Evolutionary conservation across 2,113 vertebrate genomes (phyloP).

Genomic region (Lampris incognitus): DNA sequence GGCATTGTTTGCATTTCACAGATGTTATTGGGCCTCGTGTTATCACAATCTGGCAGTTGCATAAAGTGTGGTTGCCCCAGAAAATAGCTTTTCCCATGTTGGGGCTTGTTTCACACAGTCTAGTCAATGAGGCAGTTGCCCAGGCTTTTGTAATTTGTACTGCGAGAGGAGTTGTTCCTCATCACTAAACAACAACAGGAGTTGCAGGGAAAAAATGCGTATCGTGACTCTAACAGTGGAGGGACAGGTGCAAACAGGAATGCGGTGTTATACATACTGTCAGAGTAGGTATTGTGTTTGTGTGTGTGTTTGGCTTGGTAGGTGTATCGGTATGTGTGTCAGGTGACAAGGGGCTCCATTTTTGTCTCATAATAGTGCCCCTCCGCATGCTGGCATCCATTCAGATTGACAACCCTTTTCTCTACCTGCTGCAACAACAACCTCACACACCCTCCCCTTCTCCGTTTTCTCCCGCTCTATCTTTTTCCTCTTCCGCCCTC

Average conservation of each 20-base stretch:
- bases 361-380: conserved; percentile 15
- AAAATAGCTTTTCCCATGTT: background rate
- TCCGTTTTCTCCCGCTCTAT: background rate
- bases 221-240: background rate
- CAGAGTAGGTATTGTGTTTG: background rate
- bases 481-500: conserved; percentile 10
- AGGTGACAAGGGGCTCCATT: conserved; percentile 9
- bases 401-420: conserved; percentile 19
- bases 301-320: background rate
- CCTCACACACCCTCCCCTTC: conserved; percentile 2
- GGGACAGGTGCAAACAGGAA: conserved; percentile 9
- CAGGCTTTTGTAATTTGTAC: background rate
- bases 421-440: conserved; percentile 7
- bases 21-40: background rate
- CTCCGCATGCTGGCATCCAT: conserved; percentile 27
- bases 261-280: conserved; percentile 10
- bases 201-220: background rate
- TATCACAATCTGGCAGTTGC: background rate
- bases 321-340: conserved; percentile 13
- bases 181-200: conserved; percentile 5
- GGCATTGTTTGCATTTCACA: background rate
- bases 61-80: background rate
- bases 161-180: conserved; percentile 1
- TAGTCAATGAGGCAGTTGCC: background rate
- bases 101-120: no score